phyloP scores from a whole-genome alignment of 2,888 invertebrate species.

The Microctonus hyperodae region DNA sequence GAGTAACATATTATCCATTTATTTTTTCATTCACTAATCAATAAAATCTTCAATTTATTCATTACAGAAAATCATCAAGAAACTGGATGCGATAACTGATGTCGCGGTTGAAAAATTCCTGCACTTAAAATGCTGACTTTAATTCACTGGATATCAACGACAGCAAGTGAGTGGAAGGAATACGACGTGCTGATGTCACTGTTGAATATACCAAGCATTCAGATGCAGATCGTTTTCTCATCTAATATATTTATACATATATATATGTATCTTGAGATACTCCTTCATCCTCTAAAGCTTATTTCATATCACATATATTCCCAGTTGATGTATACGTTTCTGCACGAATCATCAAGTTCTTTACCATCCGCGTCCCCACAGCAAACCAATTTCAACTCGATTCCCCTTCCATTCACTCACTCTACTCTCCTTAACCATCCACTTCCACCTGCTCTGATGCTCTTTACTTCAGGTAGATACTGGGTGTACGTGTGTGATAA shows the following conservation, averaged over 20 bases:
- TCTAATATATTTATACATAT: slow-evolving; percentile 9
- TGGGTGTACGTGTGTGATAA: slow-evolving; percentile 13
- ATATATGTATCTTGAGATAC: neutral
- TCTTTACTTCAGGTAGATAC: slow-evolving; percentile 1
- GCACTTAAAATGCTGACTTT: neutral
- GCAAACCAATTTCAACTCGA: slow-evolving; percentile 22
- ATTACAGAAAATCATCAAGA: too few species aligned
- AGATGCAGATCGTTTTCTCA: slow-evolving; percentile 36
- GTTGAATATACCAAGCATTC: slow-evolving; percentile 17
- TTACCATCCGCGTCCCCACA: neutral
- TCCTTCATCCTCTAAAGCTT: neutral
- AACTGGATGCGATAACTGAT: neutral
- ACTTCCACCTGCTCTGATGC: neutral
- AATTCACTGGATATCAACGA: neutral
- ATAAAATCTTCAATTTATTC: too few species aligned
- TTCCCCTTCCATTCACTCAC: slow-evolving; percentile 2
- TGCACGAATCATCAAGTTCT: slow-evolving; percentile 3
- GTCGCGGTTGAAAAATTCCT: neutral
- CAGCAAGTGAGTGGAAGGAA: neutral
- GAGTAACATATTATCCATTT: too few species aligned
- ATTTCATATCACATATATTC: neutral
- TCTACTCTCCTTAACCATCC: neutral
- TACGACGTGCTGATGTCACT: neutral
- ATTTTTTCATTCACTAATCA: too few species aligned
- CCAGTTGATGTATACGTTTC: slow-evolving; percentile 15